Percentiles rank a stretch among this genome's conserved stretches.
Evolutionary conservation across 2,888 invertebrate genomes (phyloP).

Genomic region (Tachina grossa): DNA sequence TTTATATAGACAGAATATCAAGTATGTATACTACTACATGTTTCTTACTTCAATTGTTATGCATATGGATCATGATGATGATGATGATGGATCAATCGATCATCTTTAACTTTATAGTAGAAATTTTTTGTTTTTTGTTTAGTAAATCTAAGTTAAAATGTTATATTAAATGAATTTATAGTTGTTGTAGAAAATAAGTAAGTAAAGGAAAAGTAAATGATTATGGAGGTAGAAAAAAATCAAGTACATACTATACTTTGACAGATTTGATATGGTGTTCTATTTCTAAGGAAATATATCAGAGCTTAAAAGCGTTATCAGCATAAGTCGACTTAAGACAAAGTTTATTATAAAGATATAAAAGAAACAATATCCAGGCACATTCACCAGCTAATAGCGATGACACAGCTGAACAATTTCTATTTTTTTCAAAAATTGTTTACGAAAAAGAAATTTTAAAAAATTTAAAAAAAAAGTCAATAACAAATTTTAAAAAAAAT

Average conservation of each 20-base stretch:
- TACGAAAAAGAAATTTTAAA: no score
- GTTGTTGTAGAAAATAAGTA: conserved; percentile 27
- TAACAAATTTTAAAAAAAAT: no score
- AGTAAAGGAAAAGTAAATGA: background rate
- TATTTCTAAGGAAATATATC: no score
- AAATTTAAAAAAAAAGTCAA: no score
- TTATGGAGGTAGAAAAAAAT: background rate
- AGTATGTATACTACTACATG: background rate
- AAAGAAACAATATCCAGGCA: no score
- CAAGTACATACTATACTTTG: background rate
- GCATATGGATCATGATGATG: background rate
- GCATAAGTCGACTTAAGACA: no score
- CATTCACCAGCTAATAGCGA: no score
- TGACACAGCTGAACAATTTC: no score
- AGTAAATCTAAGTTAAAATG: conserved; percentile 34
- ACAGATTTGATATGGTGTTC: background rate
- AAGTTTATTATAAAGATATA: no score
- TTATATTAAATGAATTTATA: conserved; percentile 40
- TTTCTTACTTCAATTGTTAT: conserved; percentile 23
- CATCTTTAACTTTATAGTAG: conserved; percentile 8
- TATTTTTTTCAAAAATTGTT: no score
- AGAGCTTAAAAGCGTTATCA: no score
- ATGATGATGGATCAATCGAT: background rate
- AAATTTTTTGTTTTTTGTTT: conserved; percentile 17
- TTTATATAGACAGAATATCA: conserved; percentile 14